A percentile compares a stretch with the other conserved stretches of the same genome.
Conservation (phyloP, 1,140 invertebrate species). For the Drosophila auraria region DNA sequence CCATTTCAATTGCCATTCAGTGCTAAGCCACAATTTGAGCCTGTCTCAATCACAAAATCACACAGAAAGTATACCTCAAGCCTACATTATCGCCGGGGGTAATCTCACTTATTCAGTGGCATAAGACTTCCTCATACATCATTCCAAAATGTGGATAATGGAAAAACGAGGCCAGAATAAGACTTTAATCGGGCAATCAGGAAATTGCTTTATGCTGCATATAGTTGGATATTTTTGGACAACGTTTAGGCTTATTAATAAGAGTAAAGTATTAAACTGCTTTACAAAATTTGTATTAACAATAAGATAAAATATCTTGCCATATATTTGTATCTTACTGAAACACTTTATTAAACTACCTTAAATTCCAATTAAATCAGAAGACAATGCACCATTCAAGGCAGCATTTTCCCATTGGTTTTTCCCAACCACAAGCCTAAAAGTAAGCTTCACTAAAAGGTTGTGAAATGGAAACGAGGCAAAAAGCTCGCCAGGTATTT, state of each 20-base stretch:
- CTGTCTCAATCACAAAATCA: constrained; percentile 4
- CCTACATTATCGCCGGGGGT: constrained; percentile 12
- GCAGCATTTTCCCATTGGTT: background rate
- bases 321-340: too few species aligned
- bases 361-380: background rate
- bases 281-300: too few species aligned
- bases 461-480: background rate
- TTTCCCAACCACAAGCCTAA: constrained; percentile 17
- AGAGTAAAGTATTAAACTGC: too few species aligned
- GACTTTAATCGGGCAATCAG: background rate
- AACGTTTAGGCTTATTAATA: too few species aligned
- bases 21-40: constrained; percentile 18
- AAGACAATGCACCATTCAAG: background rate
- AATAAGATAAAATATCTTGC: too few species aligned
- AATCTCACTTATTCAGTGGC: constrained; percentile 8
- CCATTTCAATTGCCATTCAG: constrained; percentile 42
- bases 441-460: constrained; percentile 35
- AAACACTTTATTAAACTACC: too few species aligned
- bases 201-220: too few species aligned
- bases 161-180: constrained; percentile 1
- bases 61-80: constrained; percentile 5
- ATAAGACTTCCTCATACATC: constrained; percentile 26
- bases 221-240: too few species aligned
- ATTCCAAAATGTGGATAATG: constrained; percentile 19
- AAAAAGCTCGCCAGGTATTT: constrained; percentile 46